phyloP scores from a whole-genome alignment of 2,888 invertebrate genomes.

The Phyto melanocephala region DNA sequence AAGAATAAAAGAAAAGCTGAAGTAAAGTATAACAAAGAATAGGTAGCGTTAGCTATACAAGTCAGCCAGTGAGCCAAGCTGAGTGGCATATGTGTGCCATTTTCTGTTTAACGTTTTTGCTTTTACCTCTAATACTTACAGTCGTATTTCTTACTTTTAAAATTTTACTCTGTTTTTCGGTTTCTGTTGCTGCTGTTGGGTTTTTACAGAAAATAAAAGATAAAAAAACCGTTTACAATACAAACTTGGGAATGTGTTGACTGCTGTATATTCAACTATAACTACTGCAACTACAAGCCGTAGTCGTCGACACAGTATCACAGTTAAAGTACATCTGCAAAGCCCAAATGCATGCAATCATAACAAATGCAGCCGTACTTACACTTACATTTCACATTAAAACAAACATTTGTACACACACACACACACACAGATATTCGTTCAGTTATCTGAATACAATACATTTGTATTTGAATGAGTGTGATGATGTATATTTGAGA shows the following conservation, averaged over 20 bases:
- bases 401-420: neutral
- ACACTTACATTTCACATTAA: neutral
- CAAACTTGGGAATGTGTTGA: constrained; percentile 3
- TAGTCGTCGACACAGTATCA: neutral
- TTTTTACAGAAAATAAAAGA: neutral
- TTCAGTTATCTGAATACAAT: neutral
- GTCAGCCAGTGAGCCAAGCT: constrained; percentile 27
- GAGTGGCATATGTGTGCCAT: constrained; percentile 55
- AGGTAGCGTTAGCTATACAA: constrained; percentile 8
- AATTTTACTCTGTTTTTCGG: neutral
- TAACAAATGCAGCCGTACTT: neutral
- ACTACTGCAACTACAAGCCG: neutral
- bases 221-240: neutral
- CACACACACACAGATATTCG: neutral
- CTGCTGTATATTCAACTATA: neutral
- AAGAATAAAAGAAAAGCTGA: neutral
- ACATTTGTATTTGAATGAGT: neutral
- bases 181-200: neutral
- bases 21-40: constrained; percentile 28
- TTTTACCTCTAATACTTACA: neutral
- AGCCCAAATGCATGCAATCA: constrained; percentile 30
- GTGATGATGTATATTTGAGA: neutral
- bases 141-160: neutral
- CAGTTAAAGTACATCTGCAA: constrained; percentile 41
- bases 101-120: constrained; percentile 44